Evolutionary conservation across 2,113 vertebrate species (phyloP), one percentile per base, ranked within the genome.

Genomic region (Eretmochelys imbricata): DNA sequence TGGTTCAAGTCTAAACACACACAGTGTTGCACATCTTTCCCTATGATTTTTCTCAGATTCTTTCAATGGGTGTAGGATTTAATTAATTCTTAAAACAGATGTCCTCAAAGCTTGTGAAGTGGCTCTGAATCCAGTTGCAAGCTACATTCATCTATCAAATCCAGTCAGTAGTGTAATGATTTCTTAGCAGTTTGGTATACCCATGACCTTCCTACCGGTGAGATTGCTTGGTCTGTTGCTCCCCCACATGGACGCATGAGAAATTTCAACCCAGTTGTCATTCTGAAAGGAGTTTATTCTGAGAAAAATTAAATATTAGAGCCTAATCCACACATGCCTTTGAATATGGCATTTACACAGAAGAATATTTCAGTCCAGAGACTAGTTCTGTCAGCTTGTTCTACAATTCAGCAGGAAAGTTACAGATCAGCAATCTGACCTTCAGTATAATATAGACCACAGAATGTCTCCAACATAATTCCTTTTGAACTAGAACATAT

Each of bases 41-140:
- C 82, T 88, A 79, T 80, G 76, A 80, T 88, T 86, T 80, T 54
- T 84, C 82, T 83, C 48, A 59, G 25, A 29, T 29, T 59, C 53
- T 93, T 89, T 76, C 79, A 86, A 89, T 79, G 79, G 82, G 80
- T 69, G 82, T 53, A 87, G 51, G 82, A 93, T 89, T 89, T 89
- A 85, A 81, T 93, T 93, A 89, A 89, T 55, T 87, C 53, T 78
- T 86, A 86, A 88, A 86, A 85, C 87, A 85, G 82, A 76, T 86
- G 92, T 38, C 62, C 88, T 88, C 78, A 85, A 92, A 88, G 69
- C 69, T 38, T 24, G 38, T 22, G 29, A 75, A 42, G 10, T 75
- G 65, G 81, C 91, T 83, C 84, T 65, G 81, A 88, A 88, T 75
- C 35, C 19, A 88, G 50, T 80, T 50, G 83, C 72, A 72, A 62